These are phyloP conservation scores for Xiphophorus couchianus DNA, from an alignment of 2,113 vertebrate species.

Conservation along the genomic window DNA sequence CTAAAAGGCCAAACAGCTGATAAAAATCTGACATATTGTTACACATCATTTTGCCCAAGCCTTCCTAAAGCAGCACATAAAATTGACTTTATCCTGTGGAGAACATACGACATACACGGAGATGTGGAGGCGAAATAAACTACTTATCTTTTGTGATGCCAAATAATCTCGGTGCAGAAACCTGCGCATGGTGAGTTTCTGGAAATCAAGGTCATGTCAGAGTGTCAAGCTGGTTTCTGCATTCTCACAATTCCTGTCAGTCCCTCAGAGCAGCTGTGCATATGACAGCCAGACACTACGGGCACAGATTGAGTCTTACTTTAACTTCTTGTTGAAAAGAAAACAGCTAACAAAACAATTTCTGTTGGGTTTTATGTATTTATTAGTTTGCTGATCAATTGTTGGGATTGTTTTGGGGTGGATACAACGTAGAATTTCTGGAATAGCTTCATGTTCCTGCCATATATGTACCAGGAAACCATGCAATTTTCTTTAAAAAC, in stretches of 20 bases:
- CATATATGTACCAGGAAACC: too few relatives aligned
- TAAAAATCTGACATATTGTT: conserved; percentile 47
- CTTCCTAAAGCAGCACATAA: conserved; percentile 23
- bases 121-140: conserved; percentile 29
- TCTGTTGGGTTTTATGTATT: not conserved
- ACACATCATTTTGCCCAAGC: conserved; percentile 12
- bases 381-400: not conserved
- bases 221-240: conserved; percentile 5
- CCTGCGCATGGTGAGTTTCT: conserved; percentile 10
- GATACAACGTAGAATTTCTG: too few relatives aligned
- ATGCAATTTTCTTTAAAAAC: too few relatives aligned
- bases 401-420: too few relatives aligned
- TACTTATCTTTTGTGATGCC: conserved; percentile 36
- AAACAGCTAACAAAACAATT: too few relatives aligned
- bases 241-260: conserved; percentile 9
- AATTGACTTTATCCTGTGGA: conserved; percentile 49
- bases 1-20: conserved; percentile 48
- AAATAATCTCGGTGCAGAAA: conserved; percentile 20
- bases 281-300: conserved; percentile 6
- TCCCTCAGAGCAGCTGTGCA: conserved; percentile 1
- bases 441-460: too few relatives aligned
- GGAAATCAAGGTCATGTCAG: conserved; percentile 46
- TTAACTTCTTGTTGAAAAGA: not conserved
- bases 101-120: conserved; percentile 34
- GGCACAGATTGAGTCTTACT: conserved; percentile 7